Percentiles rank a stretch among this genome's conserved stretches.
These are phyloP conservation scores for Rhingia campestris DNA, from an alignment of 2,888 invertebrate genomes.

Conservation along the genomic window DNA sequence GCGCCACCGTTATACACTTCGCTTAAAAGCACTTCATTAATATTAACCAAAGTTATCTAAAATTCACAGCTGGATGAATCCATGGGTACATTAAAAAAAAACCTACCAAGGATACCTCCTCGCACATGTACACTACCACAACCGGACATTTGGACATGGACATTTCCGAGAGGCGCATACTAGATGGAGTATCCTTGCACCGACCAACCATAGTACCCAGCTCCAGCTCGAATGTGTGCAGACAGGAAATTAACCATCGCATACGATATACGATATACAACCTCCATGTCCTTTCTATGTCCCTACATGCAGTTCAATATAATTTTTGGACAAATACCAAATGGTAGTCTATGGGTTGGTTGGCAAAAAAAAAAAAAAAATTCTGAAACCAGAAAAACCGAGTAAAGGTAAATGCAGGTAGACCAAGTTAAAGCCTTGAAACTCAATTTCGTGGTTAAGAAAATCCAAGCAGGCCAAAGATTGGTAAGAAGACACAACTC, in stretches of 20 bases:
- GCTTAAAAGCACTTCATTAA: slow-evolving; percentile 75
- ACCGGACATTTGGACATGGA: slow-evolving; percentile 73
- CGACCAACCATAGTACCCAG: slow-evolving; percentile 40
- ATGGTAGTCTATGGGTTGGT: background rate
- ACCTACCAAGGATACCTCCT: slow-evolving; percentile 54
- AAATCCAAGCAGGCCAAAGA: slow-evolving; percentile 57
- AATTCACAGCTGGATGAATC: slow-evolving; percentile 76
- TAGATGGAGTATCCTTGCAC: slow-evolving; percentile 18
- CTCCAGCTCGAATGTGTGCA: slow-evolving; percentile 49
- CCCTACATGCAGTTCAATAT: slow-evolving; percentile 52
- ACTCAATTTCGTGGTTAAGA: slow-evolving; percentile 64
- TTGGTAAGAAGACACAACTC: slow-evolving; percentile 58
- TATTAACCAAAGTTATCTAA: slow-evolving; percentile 76
- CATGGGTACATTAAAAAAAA: slow-evolving; percentile 63
- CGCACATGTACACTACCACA: slow-evolving; percentile 57
- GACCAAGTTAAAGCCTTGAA: slow-evolving; percentile 67
- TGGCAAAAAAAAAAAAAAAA: slow-evolving; percentile 14
- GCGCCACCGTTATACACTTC: slow-evolving; percentile 70
- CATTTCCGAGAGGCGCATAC: slow-evolving; percentile 63
- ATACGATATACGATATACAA: slow-evolving; percentile 43
- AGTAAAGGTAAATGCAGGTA: slow-evolving; percentile 63
- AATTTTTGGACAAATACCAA: slow-evolving; percentile 63
- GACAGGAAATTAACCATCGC: slow-evolving; percentile 69
- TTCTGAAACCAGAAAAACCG: slow-evolving; percentile 49
- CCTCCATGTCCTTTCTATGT: slow-evolving; percentile 47